Evolutionary conservation across 1,140 invertebrate species (phyloP), one percentile per base, ranked within the genome.

Genomic region (Calycopis cecrops): DNA sequence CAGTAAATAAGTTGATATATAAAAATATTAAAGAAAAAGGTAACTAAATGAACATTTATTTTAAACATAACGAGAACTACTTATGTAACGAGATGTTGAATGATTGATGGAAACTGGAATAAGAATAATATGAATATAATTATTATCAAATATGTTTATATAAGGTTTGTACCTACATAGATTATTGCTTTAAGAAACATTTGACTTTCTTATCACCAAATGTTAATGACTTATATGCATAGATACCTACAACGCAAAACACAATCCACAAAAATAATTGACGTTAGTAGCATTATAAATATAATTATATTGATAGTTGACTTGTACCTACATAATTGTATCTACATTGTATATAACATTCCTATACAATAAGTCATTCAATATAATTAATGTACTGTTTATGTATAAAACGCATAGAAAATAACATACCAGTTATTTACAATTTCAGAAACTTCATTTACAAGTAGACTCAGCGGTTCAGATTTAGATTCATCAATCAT

Each of bases 151-250:
- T 37, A 37, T 21, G 10, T 49, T 55, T 40, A 56, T 52, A 18
- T 10, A 49, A 55, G 52, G 57, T 61, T 55, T 48, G 35, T 55
- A 53, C 44, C 52, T 60, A 63, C 57, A 60, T 63, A 63, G 55
- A 65, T 49, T 53, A 40, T 51, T 35, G 48, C 70, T 70, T 3
- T 44, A 44, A 16, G 40, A 44, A 44, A 44, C 72, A 62, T 73
- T 73, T 73, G 76, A 75, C 76, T 64, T 55, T 66, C 62, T 80
- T 77, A 80, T 80, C 77, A 44, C 12, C 14, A 14, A 40, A 12
- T 72, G 78, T 72, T 72, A 76, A 70, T 79, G 73, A 17, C 14
- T 16, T 16, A n/a, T n/a, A n/a, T 28, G 21, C 6, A 28, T 2
- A 28, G 2, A 28, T 28, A 28, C 2, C 21, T 2, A 2, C 2